Percentiles rank a stretch among this genome's conserved stretches.
These are phyloP conservation scores for Xylocopa sonorina DNA, from an alignment of 1,140 invertebrate genomes.

Conservation along the genomic window DNA sequence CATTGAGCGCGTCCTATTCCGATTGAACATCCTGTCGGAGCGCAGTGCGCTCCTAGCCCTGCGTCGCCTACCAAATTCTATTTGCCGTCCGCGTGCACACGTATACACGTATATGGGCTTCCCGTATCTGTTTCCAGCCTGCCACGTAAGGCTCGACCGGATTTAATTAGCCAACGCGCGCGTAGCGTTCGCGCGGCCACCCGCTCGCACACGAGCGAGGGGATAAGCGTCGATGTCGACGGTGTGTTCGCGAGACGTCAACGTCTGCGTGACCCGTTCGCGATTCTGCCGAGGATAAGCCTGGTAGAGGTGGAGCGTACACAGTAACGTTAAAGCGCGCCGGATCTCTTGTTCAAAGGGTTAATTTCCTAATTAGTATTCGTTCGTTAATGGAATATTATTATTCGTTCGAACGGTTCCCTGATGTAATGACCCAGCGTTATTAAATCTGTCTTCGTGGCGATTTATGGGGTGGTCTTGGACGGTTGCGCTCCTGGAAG, in stretches of 20 bases:
- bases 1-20: conserved; percentile 76
- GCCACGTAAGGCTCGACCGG: conserved; percentile 51
- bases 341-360: background rate
- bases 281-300: conserved; percentile 3
- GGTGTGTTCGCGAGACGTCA: background rate
- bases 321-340: background rate
- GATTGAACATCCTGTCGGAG: conserved; percentile 73
- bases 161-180: conserved; percentile 63
- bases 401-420: background rate
- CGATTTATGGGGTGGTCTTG: background rate
- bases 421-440: background rate
- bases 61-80: conserved; percentile 68
- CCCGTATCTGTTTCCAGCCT: conserved; percentile 65
- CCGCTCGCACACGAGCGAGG: too few relatives aligned
- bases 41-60: conserved; percentile 38
- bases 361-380: conserved; percentile 20
- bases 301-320: background rate
- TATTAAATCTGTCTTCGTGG: background rate
- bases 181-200: background rate
- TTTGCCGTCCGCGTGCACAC: conserved; percentile 61
- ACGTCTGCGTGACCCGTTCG: too few relatives aligned
- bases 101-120: conserved; percentile 62
- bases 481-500: background rate
- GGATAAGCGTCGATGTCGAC: conserved; percentile 23
- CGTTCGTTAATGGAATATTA: conserved; percentile 25